These are phyloP conservation scores for Acanthiza pusilla DNA, from an alignment of 2,797 vertebrate species.

Conservation along the genomic window DNA sequence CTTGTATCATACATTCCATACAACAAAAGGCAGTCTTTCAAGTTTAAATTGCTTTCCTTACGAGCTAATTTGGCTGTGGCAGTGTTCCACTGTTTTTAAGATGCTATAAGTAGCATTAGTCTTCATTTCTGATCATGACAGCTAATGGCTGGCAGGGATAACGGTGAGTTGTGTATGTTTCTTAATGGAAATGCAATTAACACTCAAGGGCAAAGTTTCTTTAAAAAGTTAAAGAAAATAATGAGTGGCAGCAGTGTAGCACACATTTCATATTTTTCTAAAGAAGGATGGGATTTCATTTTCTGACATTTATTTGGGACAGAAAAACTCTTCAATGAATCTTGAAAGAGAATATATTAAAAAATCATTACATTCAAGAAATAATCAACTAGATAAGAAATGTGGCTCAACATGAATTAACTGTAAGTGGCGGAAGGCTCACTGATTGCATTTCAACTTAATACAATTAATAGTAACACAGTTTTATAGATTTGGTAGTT, in stretches of 20 bases:
- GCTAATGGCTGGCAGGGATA: background rate
- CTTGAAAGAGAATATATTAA: background rate
- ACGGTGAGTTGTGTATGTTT: background rate
- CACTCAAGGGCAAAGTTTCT: background rate
- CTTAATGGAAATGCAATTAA: background rate
- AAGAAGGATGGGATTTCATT: background rate
- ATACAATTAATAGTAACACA: background rate
- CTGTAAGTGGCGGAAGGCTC: background rate
- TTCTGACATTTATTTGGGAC: background rate
- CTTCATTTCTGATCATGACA: background rate
- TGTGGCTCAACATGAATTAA: background rate
- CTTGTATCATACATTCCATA: background rate
- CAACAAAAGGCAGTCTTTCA: background rate
- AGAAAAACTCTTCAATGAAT: background rate
- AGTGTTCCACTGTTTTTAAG: background rate
- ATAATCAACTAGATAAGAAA: background rate
- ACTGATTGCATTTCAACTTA: accelerated
- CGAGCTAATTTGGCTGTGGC: background rate
- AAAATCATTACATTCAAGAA: background rate
- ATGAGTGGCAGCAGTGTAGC: background rate
- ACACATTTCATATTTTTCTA: background rate
- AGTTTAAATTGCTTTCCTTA: background rate
- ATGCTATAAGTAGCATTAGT: background rate
- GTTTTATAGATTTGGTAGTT: background rate
- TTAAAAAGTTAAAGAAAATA: background rate